phyloP scores from a whole-genome alignment of 2,888 invertebrate genomes.

The Andrena bucephala region DNA sequence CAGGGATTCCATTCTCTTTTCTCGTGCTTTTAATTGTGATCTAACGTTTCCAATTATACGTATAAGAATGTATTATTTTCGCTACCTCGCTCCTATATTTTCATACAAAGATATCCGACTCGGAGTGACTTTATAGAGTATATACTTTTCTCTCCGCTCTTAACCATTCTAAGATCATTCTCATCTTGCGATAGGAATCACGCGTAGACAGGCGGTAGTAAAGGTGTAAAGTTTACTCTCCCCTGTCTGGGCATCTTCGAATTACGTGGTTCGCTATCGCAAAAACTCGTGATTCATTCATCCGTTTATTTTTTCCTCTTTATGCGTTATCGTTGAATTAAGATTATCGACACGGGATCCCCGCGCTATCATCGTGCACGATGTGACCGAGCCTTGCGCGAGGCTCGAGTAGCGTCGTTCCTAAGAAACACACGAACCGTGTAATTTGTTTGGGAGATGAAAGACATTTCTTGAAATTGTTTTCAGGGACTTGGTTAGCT shows the following conservation, averaged over 20 bases:
- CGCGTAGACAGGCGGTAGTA: neutral
- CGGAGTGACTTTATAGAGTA: conserved; percentile 9
- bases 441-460: conserved; percentile 48
- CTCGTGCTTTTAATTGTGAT: conserved; percentile 28
- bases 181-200: neutral
- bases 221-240: neutral
- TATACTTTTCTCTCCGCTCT: neutral
- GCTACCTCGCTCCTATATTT: conserved; percentile 43
- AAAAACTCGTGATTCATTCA: neutral
- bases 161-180: neutral
- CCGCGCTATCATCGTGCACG: neutral
- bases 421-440: conserved; percentile 16
- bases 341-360: conserved; percentile 3
- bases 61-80: conserved; percentile 34
- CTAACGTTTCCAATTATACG: conserved; percentile 32
- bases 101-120: conserved; percentile 1
- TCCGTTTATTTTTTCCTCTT: neutral
- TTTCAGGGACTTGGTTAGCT: conserved; percentile 77
- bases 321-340: conserved; percentile 18
- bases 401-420: conserved; percentile 14
- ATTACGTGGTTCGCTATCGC: neutral
- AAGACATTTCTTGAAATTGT: conserved; percentile 59
- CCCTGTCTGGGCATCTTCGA: neutral
- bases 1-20: conserved; percentile 37
- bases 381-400: conserved; percentile 6